Base-by-base conservation (phyloP, 2,113 vertebrate genomes). In the Thomomys bottae region DNA sequence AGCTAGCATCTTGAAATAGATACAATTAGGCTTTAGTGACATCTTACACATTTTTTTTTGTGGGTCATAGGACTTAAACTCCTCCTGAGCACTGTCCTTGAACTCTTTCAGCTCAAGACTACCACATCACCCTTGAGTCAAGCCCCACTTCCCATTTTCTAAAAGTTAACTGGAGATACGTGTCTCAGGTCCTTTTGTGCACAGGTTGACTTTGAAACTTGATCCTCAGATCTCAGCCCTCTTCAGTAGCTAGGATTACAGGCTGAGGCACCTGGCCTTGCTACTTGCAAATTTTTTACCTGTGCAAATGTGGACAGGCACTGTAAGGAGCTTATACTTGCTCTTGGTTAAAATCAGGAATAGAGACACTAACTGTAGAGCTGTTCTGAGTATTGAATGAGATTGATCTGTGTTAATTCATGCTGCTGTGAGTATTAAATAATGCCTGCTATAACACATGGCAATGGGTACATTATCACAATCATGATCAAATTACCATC, bases 311-410 rank as follows among this genome's bases (percentile, higher is more conserved):
- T 75, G 3, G 32, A 6, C 1, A 73, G 42, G 2, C 64, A 63
- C n/a, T 73, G 38, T 42, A 49, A 76, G 17, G 83, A 64, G 18
- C 36, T 86, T 76, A 68, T 42, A 76, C 38, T 89, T 2, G 78
- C 73, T 92, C 18, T 30, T 34, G 68, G 45, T 89, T 95, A 90
- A 89, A 87, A 89, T 71, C 23, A n/a, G 40, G 3, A 14, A 18
- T 54, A 34, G 57, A 77, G 21, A 18, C 34, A 82, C 28, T 67
- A 40, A 40, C 32, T 73, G 63, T 4, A 54, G 49, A 54, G 49
- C 49, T 54, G 49, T 10, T 24, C 57, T 18, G 38, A 85, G 36
- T 80, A 72, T 85, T 78, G 84, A 86, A 80, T 92, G 64, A 87
- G 18, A 89, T 5, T 59, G 34, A 49, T 1, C 8, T 28, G 28